phyloP scores from a whole-genome alignment of 2,113 vertebrate species.

The Aix galericulata region DNA sequence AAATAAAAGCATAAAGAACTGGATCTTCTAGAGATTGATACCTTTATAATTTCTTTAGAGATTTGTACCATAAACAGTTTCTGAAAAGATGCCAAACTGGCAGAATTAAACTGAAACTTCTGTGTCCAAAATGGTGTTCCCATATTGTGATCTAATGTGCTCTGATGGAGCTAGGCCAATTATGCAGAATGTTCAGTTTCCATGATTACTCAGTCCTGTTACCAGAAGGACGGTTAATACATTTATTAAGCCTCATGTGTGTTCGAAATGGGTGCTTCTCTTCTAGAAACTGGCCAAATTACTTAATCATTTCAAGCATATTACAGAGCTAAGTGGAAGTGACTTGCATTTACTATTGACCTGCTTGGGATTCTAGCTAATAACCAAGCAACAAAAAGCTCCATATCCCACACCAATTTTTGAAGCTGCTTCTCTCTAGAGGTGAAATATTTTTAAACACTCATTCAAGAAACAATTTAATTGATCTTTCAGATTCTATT shows the following conservation, averaged over 20 bases:
- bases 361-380: slow-evolving; percentile 5
- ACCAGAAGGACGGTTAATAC: not conserved
- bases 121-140: not conserved
- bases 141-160: not conserved
- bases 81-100: not conserved
- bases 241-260: not conserved
- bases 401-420: slow-evolving; percentile 24
- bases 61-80: not conserved
- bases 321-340: not conserved
- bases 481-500: slow-evolving; percentile 29
- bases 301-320: not conserved
- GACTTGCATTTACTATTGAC: not conserved
- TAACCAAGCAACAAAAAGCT: not conserved
- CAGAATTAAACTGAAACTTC: not conserved
- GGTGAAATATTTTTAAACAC: slow-evolving; percentile 50
- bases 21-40: not conserved
- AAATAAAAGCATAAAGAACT: not conserved
- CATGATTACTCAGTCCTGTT: not conserved
- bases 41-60: not conserved
- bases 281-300: not conserved
- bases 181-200: not conserved
- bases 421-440: slow-evolving; percentile 12
- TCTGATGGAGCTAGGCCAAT: not conserved
- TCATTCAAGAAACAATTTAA: slow-evolving; percentile 55
- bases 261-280: not conserved